Base-by-base conservation (phyloP, 2,113 vertebrate genomes). In the Carassius auratus region DNA sequence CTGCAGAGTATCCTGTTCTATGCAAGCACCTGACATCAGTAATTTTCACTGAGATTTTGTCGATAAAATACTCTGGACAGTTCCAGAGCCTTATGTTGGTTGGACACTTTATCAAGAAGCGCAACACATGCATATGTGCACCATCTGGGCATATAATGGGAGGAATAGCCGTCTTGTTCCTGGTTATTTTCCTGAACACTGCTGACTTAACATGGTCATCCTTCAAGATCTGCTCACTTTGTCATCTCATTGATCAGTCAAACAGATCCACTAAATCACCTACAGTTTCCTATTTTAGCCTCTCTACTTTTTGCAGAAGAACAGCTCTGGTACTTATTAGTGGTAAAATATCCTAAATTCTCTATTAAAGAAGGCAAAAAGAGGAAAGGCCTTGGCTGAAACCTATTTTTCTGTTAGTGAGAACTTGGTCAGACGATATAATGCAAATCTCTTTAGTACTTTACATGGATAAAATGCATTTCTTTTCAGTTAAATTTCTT, bases 71-170 rank as follows among this genome's bases (percentile, higher is more conserved):
- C 76, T 59, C 45, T 38, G 68, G 30, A 83, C 76, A 76, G 4
- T 45, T 87, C 42, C 77, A 84, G 50, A 68, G 10, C 85, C 87
- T 91, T 90, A 38, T 77, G 68, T 81, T 78, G 71, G 36, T 62
- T 85, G 81, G 90, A 89, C 77, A 82, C 80, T 30, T 84, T 74
- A 86, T 89, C 91, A 84, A 76, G 66, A 69, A 71, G 84, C 84
- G 71, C 48, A 86, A 69, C 76, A 6, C 42, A 68, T 61, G 45
- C 87, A 90, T 83, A 90, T 92, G 91, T 88, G 82, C 76, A 50
- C 84, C 92, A 93, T 89, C 90, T 93, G 92, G 74, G 52, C 71
- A 80, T 86, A 92, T 90, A 87, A 88, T 84, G 30, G 36, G 33
- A 82, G 81, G 83, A 85, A 85, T 71, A 61, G 38, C 62, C 78